phyloP scores from a whole-genome alignment of 2,888 invertebrate species.

The Anoncus sp. region DNA sequence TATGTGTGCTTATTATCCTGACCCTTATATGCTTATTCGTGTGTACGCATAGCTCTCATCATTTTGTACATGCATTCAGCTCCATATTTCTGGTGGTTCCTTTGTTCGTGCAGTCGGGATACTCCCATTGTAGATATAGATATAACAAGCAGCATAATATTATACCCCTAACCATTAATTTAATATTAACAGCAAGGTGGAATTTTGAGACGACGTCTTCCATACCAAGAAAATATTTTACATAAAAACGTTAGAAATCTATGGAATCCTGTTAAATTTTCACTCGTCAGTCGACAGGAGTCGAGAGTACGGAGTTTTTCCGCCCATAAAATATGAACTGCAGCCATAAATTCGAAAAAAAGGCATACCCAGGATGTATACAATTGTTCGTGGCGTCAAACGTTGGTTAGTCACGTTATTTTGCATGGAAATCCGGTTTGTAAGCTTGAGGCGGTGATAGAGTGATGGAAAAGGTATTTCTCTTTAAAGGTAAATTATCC shows the following conservation, averaged over 20 bases:
- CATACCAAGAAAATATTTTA: background rate
- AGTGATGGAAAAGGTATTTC: background rate
- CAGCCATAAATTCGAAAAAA: no score
- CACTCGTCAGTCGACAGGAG: no score
- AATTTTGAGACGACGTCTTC: background rate
- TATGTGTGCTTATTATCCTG: background rate
- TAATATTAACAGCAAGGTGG: background rate
- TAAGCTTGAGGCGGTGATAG: background rate
- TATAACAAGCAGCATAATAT: no score
- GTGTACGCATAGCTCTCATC: no score
- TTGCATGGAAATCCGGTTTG: background rate
- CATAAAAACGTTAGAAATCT: no score
- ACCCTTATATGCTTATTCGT: background rate
- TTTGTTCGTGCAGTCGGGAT: background rate
- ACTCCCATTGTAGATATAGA: background rate
- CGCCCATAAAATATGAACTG: no score
- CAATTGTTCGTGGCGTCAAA: no score
- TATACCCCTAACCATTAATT: background rate
- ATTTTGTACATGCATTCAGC: no score
- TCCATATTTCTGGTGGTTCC: no score
- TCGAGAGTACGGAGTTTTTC: no score
- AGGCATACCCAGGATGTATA: no score
- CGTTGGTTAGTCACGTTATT: background rate
- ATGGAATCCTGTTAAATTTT: no score
- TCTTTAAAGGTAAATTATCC: background rate